These are phyloP conservation scores for Eupsittula cactorum DNA, from an alignment of 2,113 vertebrate species.

Conservation along the genomic window DNA sequence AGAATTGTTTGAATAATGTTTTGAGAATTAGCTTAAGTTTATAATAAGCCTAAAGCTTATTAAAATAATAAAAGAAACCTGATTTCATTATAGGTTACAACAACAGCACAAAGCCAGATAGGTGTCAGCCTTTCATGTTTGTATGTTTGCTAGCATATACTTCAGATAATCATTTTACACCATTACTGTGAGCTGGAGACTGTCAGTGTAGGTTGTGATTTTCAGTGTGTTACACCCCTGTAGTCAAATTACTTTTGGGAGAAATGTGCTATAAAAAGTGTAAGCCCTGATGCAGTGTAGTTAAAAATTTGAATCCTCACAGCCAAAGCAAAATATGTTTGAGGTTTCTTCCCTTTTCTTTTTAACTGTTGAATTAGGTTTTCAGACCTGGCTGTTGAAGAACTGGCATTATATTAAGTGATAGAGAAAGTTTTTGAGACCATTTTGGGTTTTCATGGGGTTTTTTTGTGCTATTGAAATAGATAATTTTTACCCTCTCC, in stretches of 20 bases:
- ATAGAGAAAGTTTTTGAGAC: background rate
- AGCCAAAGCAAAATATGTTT: background rate
- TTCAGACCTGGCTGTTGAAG: background rate
- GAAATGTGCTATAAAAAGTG: background rate
- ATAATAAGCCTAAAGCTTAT: background rate
- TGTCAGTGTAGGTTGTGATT: background rate
- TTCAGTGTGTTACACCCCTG: fast-evolving
- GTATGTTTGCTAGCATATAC: background rate
- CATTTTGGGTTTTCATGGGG: background rate
- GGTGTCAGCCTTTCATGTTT: background rate
- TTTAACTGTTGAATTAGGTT: background rate
- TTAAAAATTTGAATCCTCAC: background rate
- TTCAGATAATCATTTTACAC: background rate
- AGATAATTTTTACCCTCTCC: background rate
- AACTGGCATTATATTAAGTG: background rate
- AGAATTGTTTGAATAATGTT: background rate
- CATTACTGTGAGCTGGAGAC: background rate
- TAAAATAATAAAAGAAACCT: background rate
- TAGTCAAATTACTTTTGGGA: background rate
- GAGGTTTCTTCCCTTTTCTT: background rate
- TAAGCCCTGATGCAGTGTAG: background rate
- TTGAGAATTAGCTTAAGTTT: background rate
- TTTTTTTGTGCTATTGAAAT: background rate
- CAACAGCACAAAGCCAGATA: background rate
- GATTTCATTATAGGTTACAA: background rate